Base-by-base conservation (phyloP, 2,888 invertebrate genomes). In the Corythucha ciliata region DNA sequence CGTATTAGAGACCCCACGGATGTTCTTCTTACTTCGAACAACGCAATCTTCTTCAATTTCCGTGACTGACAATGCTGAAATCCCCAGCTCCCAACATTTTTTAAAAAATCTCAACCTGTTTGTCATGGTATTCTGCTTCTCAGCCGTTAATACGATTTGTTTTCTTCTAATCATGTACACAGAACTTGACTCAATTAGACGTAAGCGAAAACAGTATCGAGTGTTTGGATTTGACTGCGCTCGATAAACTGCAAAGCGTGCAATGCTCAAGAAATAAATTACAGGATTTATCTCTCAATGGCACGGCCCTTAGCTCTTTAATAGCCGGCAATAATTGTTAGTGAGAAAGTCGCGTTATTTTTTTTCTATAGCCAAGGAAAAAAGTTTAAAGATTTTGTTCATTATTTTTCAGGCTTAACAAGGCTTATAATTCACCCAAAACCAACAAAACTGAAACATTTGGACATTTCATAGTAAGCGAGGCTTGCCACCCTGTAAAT, bases 191-290 rank as follows among this genome's bases (percentile, higher is more conserved):
- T 39, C 81, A 86, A 59, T 68, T 89, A 65, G 88, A 89, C 65
- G 79, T 89, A 46, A 87, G 86, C 58, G 81, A 87, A 70, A 89
- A 89, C 65, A 78, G 77, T 59, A 86, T 89, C 60, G 87, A 87
- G 67, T 81, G 81, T 60, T 70, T 89, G 63, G 87, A 88, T 63
- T 73, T 89, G 60, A 80, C 83, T 46, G 85, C 88, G 3, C 72
- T 89, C 47, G 80, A 82, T 21, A 81, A 83, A 55, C 71, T 89
- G 44, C 79, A 85, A 62, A 79, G 79, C 58, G 70, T 89, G 27
- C 80, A 83, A 60, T 89, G 87, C 63, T 81, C 81, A 22, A 76
- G 82, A 66, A 89, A 89, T 68, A 72, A 77, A 54, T 71, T 89
- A 49, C 79, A 80, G 58, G 82, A 87, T 62, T 70, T 89, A 29